Evolutionary conservation across 2,888 invertebrate species (phyloP), one percentile per base, ranked within the genome.

Genomic region (Carabus problematicus): DNA sequence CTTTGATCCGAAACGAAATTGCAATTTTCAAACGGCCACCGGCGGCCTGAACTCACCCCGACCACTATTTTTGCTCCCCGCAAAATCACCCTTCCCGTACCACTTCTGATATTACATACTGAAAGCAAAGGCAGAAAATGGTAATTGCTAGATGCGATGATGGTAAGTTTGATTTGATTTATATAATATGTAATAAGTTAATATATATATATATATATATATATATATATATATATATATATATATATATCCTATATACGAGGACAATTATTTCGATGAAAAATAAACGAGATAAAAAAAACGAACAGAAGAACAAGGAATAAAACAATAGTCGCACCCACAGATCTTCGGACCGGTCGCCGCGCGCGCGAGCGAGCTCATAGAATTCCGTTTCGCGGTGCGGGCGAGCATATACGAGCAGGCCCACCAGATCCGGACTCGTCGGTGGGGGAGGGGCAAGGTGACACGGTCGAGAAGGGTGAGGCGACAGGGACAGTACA

Each of bases 1-100:
- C 80, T 80, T 80, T 80, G 80, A 80, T 80, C 80, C 79, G 78
- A 77, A 78, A 78, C 79, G 79, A 80, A 80, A 80, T 80, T 80
- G 80, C 80, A 79, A 80, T 80, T 80, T 80, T 78, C 78, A 78
- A 80, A 78, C 79, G 79, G 78, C 79, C 78, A 77, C 79, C 79
- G 77, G 29, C 29, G 29, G 29, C 29, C 29, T 29, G 29, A 29
- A 29, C 29, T 29, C 6, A 29, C 29, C 29, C 29, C 29, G 29
- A 29, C 29, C 6, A 29, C 29, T 29, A 29, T 29, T 29, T 29
- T 29, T 29, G 29, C 29, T 29, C 29, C 29, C 29, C 29, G 29
- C 29, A 29, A 29, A 29, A 29, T 29, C n/a, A n/a, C 29, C 29
- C 14, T 49, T 49, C 74, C 75, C 49, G 12, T 18, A 49, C 14